phyloP scores from a whole-genome alignment of 2,113 vertebrate genomes.

The Pitta sordida region DNA sequence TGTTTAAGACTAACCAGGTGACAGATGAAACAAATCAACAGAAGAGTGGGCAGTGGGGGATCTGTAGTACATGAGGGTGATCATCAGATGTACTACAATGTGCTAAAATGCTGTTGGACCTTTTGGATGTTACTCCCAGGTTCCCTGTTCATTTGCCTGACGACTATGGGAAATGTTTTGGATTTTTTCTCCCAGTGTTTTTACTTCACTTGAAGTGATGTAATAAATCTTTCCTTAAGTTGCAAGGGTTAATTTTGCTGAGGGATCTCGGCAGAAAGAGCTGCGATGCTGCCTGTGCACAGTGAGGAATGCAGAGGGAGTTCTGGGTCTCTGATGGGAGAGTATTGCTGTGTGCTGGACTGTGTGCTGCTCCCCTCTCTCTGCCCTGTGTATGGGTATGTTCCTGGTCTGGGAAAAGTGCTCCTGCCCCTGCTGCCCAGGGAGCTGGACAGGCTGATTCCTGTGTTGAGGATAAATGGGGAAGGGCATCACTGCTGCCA shows the following conservation, averaged over 20 bases:
- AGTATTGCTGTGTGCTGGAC: not conserved
- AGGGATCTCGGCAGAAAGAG: not conserved
- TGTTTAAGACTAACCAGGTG: not conserved
- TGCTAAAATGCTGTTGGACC: not conserved
- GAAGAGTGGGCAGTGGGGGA: not conserved
- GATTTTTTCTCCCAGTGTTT: rapidly evolving
- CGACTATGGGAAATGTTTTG: not conserved
- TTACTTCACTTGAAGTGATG: not conserved
- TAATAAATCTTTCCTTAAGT: not conserved
- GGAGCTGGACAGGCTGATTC: not conserved
- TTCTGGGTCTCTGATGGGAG: not conserved
- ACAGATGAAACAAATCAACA: not conserved
- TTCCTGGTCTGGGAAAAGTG: not conserved
- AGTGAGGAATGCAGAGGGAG: not conserved
- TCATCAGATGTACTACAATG: not conserved
- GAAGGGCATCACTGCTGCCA: not conserved
- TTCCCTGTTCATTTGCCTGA: not conserved
- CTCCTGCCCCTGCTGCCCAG: not conserved
- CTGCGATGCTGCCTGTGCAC: not conserved
- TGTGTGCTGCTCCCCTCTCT: not conserved
- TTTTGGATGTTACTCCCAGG: not conserved
- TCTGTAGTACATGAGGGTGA: rapidly evolving
- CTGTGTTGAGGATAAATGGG: not conserved
- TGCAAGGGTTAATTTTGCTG: not conserved
- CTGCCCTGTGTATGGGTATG: rapidly evolving